Conservation (phyloP, 2,113 vertebrate species). For the Origma solitaria region DNA sequence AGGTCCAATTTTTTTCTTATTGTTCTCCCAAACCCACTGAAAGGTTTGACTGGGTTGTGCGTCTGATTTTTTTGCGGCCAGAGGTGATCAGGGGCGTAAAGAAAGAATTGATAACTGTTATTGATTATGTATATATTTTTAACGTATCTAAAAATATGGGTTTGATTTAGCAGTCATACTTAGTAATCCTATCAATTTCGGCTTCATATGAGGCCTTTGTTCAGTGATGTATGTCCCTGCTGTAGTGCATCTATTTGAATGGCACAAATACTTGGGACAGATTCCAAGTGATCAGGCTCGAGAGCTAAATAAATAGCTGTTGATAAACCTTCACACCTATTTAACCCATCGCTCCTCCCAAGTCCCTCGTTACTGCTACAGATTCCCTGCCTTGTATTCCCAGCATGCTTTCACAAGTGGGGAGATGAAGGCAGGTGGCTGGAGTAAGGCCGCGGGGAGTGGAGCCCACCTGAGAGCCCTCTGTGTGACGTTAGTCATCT, state of each 20-base stretch:
- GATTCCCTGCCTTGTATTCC: not conserved
- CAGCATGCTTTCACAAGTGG: not conserved
- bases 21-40: slow-evolving; percentile 81
- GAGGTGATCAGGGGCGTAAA: slow-evolving; percentile 72
- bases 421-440: not conserved
- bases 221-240: slow-evolving; percentile 18
- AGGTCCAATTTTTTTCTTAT: slow-evolving; percentile 82
- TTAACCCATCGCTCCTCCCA: not conserved
- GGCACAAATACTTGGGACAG: not conserved
- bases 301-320: slow-evolving; percentile 20
- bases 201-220: slow-evolving; percentile 71
- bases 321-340: not conserved
- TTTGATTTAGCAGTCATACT: slow-evolving; percentile 73
- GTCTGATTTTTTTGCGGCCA: slow-evolving; percentile 66
- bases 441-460: not conserved
- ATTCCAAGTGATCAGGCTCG: not conserved
- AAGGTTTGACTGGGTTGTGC: slow-evolving; percentile 74
- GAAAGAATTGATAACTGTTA: slow-evolving; percentile 79
- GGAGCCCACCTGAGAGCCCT: not conserved
- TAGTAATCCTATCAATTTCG: slow-evolving; percentile 69
- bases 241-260: not conserved
- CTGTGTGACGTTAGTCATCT: fast-evolving
- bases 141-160: slow-evolving; percentile 40
- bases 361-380: not conserved
- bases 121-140: slow-evolving; percentile 44